Evolutionary conservation across 2,888 invertebrate genomes (phyloP).

Genomic region (Scaptomyza caliginosa): DNA sequence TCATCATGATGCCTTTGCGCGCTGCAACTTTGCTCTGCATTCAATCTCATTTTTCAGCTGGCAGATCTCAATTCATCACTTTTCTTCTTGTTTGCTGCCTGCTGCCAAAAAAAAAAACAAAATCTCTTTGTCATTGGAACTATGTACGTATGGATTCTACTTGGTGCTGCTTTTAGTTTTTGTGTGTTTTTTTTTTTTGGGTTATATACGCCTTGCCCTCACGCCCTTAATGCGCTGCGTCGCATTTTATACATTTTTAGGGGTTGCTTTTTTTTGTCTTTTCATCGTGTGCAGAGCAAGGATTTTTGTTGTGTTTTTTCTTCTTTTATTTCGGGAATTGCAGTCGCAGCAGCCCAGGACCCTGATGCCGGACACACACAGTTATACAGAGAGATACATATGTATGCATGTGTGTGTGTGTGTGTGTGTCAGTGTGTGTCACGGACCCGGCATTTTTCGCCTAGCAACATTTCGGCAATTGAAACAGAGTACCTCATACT

Average conservation of each 20-base stretch:
- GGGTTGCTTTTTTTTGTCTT: conserved; percentile 56
- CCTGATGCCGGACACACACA: conserved; percentile 27
- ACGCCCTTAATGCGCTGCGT: conserved; percentile 59
- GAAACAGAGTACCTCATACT: conserved; percentile 21
- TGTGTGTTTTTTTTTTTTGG: conserved; percentile 25
- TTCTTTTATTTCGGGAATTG: conserved; percentile 36
- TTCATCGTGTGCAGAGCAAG: conserved; percentile 13
- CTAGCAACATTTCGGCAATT: conserved; percentile 63
- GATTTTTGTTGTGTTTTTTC: conserved; percentile 3
- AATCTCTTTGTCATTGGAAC: conserved; percentile 61
- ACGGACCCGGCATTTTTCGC: conserved; percentile 61
- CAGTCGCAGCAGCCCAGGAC: conserved; percentile 57
- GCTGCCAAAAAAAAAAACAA: conserved; percentile 12
- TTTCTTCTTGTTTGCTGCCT: conserved; percentile 21
- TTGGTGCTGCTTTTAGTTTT: conserved; percentile 7
- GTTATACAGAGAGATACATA: neutral
- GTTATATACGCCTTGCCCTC: conserved; percentile 42
- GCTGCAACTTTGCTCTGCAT: conserved; percentile 44
- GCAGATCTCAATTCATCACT: conserved; percentile 48
- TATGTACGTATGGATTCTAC: neutral
- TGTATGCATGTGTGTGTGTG: neutral
- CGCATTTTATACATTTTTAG: conserved; percentile 53
- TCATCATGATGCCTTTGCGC: conserved; percentile 6
- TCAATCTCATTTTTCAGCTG: conserved; percentile 63
- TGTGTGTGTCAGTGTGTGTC: neutral